Evolutionary conservation across 2,797 vertebrate genomes (phyloP), one percentile per base, ranked within the genome.

Genomic region (Anguilla anguilla): DNA sequence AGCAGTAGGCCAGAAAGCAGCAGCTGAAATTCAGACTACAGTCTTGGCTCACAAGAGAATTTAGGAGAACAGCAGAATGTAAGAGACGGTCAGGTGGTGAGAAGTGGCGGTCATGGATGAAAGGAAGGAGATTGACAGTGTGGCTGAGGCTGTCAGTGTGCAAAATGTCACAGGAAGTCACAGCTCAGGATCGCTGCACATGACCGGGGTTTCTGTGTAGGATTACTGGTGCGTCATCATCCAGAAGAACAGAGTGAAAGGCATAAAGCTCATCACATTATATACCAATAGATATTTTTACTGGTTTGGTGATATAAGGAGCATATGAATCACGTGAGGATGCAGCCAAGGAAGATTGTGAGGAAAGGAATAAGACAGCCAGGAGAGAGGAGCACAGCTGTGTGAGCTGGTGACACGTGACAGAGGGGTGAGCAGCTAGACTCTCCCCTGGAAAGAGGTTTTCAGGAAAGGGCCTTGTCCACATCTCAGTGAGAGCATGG

Each of bases 51-150:
- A 69, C 64, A 28, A 69, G 64, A 69, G 15, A 69, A 69, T 69
- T n/a, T 69, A 25, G 64, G 6, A 69, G 64, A 28, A 28, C 64
- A n/a, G n/a, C 64, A 69, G 25, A 9, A 69, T n/a, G 64, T 69
- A 28, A 69, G 64, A 28, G 64, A n/a, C 10, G n/a, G n/a, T 59
- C 57, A 59, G 57, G 57, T 59, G 57, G 15, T 59, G 57, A 19
- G 72, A 77, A 39, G 31, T 77, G 35, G 72, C 35, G 72, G 72
- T 77, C 13, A 39, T 77, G 72, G 72, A 77, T 77, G 43, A 81
- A 17, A 81, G 35, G 22, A 81, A 81, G 17, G 43, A 81, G 77
- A 46, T 43, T 81, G 77, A 81, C 77, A 81, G 28, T 11, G 39
- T 25, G 77, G 39, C 31, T 81, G 77, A 81, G 77, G 43, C 43